Evolutionary conservation across 2,113 vertebrate species (phyloP).

Genomic region (Amblyornis subalaris): DNA sequence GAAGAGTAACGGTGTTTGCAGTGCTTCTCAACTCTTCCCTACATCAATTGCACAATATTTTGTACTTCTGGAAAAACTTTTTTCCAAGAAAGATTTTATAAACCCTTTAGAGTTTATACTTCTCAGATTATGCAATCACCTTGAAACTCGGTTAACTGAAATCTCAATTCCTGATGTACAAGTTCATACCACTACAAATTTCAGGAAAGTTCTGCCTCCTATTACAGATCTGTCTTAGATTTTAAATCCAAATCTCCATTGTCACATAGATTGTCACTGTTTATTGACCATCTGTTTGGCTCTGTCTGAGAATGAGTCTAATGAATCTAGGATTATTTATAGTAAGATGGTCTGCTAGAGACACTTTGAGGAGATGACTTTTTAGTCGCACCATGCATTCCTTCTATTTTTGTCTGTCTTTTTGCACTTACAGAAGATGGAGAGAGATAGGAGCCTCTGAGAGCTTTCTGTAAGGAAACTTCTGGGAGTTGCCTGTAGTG

Average conservation of each 20-base stretch:
- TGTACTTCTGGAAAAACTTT: rapidly evolving
- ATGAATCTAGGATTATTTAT: background rate
- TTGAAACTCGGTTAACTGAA: background rate
- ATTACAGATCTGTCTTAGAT: background rate
- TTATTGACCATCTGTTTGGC: background rate
- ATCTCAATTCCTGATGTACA: background rate
- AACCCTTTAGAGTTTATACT: background rate
- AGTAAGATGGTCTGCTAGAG: background rate
- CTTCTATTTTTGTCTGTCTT: background rate
- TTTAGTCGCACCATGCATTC: background rate
- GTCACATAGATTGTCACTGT: background rate
- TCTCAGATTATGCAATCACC: background rate
- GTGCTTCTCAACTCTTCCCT: background rate
- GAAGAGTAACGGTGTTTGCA: background rate
- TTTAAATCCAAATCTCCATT: background rate
- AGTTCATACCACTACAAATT: background rate
- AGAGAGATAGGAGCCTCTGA: background rate
- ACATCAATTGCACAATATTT: background rate
- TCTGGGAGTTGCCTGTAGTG: background rate
- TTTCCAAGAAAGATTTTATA: background rate
- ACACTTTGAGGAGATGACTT: background rate
- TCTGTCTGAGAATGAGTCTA: background rate
- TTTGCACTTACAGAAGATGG: background rate
- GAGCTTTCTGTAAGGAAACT: background rate
- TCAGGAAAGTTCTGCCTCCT: background rate